Percentiles rank a stretch among this genome's conserved stretches.
phyloP scores from a whole-genome alignment of 1,140 invertebrate genomes.

The Ceratosolen fusciceps region DNA sequence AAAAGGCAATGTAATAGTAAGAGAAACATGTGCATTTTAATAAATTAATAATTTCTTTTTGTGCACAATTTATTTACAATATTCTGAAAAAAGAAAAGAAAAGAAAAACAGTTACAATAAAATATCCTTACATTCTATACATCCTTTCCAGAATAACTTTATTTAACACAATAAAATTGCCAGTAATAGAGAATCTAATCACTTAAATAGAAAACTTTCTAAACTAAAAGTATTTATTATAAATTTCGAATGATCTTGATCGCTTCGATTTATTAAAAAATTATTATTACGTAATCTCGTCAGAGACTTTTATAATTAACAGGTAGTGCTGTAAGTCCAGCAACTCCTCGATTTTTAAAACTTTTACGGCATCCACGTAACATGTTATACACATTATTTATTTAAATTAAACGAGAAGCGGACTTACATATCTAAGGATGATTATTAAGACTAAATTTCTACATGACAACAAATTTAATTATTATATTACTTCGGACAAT shows the following conservation, averaged over 20 bases:
- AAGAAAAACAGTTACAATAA: no score
- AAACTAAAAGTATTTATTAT: background rate
- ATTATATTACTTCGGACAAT: no score
- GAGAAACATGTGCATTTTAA: background rate
- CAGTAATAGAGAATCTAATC: background rate
- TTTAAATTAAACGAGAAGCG: no score
- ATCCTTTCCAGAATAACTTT: background rate
- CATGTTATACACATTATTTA: background rate
- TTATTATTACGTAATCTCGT: constrained; percentile 24
- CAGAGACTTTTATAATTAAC: constrained; percentile 36
- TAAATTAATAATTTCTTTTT: constrained; percentile 12
- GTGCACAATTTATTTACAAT: constrained; percentile 25
- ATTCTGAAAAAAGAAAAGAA: no score
- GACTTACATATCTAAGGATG: no score
- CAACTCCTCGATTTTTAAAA: constrained; percentile 1
- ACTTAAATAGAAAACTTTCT: background rate
- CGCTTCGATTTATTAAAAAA: background rate
- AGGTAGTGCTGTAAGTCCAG: constrained; percentile 9
- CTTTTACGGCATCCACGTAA: background rate
- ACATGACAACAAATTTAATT: no score
- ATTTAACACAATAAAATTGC: background rate
- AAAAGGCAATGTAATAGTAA: background rate
- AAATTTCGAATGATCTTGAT: background rate
- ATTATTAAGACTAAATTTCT: no score
- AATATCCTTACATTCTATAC: constrained; percentile 11